Evolutionary conservation across 2,113 vertebrate species (phyloP).

Genomic region (Coregonus clupeaformis): DNA sequence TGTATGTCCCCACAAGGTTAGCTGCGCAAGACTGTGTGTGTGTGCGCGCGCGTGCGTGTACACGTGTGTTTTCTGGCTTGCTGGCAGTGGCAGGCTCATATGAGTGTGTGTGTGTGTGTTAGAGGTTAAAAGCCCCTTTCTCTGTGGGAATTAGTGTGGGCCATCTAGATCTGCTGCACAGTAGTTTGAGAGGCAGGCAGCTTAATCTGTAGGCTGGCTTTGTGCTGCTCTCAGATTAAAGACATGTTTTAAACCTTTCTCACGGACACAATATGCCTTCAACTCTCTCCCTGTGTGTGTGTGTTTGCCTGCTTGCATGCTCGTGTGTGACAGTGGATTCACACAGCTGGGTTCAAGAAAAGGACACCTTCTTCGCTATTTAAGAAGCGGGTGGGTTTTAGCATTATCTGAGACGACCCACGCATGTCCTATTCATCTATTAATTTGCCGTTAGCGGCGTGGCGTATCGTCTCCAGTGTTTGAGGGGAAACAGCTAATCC

Average conservation of each 20-base stretch:
- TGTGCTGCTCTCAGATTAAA: constrained; percentile 69
- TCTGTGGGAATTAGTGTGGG: constrained; percentile 64
- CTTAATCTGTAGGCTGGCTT: constrained; percentile 71
- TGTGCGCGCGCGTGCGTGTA: constrained; percentile 3
- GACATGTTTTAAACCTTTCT: constrained; percentile 73
- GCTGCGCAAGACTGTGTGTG: too few relatives aligned
- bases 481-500: constrained; percentile 75
- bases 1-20: too few relatives aligned
- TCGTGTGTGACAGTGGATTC: constrained; percentile 51
- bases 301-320: constrained; percentile 32
- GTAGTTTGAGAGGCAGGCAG: constrained; percentile 61
- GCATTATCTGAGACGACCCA: constrained; percentile 67
- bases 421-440: constrained; percentile 68
- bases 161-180: constrained; percentile 68
- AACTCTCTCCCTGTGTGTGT: constrained; percentile 39
- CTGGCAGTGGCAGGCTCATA: constrained; percentile 20
- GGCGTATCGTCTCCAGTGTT: constrained; percentile 67
- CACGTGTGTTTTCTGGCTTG: constrained; percentile 38
- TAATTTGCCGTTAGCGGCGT: constrained; percentile 69
- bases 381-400: constrained; percentile 66
- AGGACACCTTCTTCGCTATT: constrained; percentile 71
- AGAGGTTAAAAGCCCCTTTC: constrained; percentile 63
- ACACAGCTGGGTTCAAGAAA: constrained; percentile 62
- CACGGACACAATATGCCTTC: constrained; percentile 66
- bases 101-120: constrained; percentile 57